Conservation (phyloP, 2,797 vertebrate species). For the Danio choprae region DNA sequence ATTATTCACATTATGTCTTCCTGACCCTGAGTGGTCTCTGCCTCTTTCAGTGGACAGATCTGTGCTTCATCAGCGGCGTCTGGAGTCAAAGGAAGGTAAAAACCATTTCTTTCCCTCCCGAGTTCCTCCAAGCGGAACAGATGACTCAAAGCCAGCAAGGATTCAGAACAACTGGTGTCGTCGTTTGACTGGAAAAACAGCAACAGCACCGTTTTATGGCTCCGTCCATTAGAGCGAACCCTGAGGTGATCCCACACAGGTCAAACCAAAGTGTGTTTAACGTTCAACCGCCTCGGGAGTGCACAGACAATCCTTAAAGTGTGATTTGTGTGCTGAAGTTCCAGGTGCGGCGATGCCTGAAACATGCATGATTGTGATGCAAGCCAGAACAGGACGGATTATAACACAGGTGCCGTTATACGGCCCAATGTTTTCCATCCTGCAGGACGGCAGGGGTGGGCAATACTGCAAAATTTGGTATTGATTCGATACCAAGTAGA, state of each 20-base stretch:
- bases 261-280: constrained; percentile 48
- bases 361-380: constrained; percentile 50
- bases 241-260: constrained; percentile 54
- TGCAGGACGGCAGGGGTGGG: neutral
- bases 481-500: no score
- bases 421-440: constrained; percentile 13
- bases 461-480: no score
- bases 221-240: constrained; percentile 68
- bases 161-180: constrained; percentile 76
- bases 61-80: constrained; percentile 52
- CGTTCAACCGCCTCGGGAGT: constrained; percentile 59
- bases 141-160: constrained; percentile 71
- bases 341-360: constrained; percentile 72
- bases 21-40: neutral
- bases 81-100: constrained; percentile 64
- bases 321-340: constrained; percentile 71
- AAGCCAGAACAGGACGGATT: constrained; percentile 52
- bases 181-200: constrained; percentile 73
- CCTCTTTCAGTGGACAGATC: neutral
- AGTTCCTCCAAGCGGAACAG: constrained; percentile 62
- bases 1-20: neutral
- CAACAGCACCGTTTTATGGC: constrained; percentile 74
- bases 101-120: constrained; percentile 53
- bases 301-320: constrained; percentile 65
- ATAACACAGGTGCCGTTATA: constrained; percentile 51